phyloP scores from a whole-genome alignment of 2,797 vertebrate species.

The Parambassis ranga region DNA sequence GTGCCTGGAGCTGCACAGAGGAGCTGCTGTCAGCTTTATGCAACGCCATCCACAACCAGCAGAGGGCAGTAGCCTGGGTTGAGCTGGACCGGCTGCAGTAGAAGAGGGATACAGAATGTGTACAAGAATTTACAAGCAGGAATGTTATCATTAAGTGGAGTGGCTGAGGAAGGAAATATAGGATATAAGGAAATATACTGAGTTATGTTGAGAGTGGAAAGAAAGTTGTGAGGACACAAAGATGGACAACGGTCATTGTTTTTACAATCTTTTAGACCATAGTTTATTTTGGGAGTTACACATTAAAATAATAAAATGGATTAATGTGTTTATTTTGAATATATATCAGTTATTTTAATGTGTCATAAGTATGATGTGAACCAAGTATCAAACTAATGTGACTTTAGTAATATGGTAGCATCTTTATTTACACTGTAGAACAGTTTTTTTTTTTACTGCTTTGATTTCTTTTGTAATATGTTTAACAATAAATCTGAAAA shows the following conservation, averaged over 20 bases:
- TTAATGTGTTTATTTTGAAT: too few relatives aligned
- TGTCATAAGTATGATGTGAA: too few relatives aligned
- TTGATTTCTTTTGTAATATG: neutral
- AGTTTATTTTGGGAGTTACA: neutral
- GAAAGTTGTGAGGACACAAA: conserved; percentile 7
- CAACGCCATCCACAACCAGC: conserved; percentile 72
- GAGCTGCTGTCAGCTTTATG: conserved; percentile 74
- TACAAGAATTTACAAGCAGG: too few relatives aligned
- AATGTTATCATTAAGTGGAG: too few relatives aligned
- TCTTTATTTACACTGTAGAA: too few relatives aligned
- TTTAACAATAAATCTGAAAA: too few relatives aligned
- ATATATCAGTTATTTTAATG: too few relatives aligned
- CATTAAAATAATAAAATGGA: too few relatives aligned
- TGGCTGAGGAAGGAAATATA: too few relatives aligned
- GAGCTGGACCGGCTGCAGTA: conserved; percentile 76
- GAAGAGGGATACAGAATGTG: neutral
- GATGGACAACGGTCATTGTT: neutral
- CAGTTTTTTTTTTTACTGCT: neutral
- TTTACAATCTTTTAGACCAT: neutral
- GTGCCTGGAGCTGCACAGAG: conserved; percentile 76
- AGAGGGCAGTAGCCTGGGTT: conserved; percentile 78
- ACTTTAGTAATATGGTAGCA: neutral
- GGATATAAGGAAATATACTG: too few relatives aligned
- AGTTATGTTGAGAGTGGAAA: neutral
- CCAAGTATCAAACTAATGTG: neutral